Conservation (phyloP, 2,113 vertebrate species). For the Semnornis frantzii region DNA sequence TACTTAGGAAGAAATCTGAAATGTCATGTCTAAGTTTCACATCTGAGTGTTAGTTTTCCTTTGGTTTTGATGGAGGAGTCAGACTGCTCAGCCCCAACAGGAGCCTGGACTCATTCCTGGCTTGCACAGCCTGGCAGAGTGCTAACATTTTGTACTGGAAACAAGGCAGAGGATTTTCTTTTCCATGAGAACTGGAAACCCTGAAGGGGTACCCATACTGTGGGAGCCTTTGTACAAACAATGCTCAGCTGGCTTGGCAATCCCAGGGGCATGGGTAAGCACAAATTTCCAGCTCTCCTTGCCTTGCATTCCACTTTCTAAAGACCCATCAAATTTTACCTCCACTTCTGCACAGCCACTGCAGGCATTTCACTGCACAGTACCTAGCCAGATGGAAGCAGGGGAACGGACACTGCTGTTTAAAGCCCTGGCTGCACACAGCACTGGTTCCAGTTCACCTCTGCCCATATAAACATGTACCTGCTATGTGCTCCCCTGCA, state of each 20-base stretch:
- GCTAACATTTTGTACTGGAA: neutral
- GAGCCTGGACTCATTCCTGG: neutral
- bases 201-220: neutral
- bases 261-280: neutral
- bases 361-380: neutral
- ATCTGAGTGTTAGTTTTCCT: neutral
- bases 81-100: neutral
- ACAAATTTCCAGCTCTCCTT: neutral
- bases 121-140: neutral
- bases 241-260: neutral
- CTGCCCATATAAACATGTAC: neutral
- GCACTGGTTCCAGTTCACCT: neutral
- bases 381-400: fast-evolving
- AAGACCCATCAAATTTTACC: neutral
- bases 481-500: neutral
- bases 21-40: constrained; percentile 16
- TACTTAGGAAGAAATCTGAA: constrained; percentile 8
- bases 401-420: neutral
- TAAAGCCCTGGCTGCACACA: neutral
- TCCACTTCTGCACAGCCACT: neutral
- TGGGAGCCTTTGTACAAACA: neutral
- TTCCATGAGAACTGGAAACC: neutral
- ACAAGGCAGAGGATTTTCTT: neutral
- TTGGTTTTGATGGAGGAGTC: neutral
- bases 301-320: neutral